Base-by-base conservation (phyloP, 2,113 vertebrate species). In the Rhynchopsitta pachyrhyncha region DNA sequence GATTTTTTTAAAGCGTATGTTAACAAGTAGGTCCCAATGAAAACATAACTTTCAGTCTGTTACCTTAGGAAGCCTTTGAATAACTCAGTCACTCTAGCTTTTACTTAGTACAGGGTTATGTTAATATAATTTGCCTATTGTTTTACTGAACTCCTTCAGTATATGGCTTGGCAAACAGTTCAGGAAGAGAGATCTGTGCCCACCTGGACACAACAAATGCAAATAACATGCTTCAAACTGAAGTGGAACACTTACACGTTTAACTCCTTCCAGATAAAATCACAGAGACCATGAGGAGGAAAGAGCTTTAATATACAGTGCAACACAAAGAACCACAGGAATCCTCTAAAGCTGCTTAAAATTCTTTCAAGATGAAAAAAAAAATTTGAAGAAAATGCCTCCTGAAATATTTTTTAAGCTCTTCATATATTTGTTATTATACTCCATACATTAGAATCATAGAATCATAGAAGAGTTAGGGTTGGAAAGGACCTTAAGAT, bases 311-410 rank as follows among this genome's bases (percentile, higher is more conserved):
- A 50, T 33, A 47, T 7, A 10, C 52, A 96, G 23, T 17, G 11
- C 12, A 63, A 86, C 63, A 91, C 75, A 86, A 92, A 81, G 53
- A 50, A 91, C 42, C 23, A 39, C 47, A 66, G 37, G 37, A 90
- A 91, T 90, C 63, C 22, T 82, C 52, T 80, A 90, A 91, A 92
- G 28, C 78, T 91, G 52, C 62, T 92, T 95, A 85, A 90, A 93
- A 95, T 92, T 87, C 23, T 83, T 95, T 50, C 23, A 49, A 77
- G 85, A 91, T 52, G 3, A 57, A 93, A 91, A 94, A 94, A 84
- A 78, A 12, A 55, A 18, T 52, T 93, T 85, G 31, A 89, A 91
- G 69, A 95, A 89, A 89, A 91, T 57, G 41, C 17, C 7, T 62
- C 13, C 66, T 91, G 62, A 82, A 92, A 52, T 91, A 85, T 79